These are phyloP conservation scores for Synergus umbraculus DNA, from an alignment of 2,888 invertebrate species.

Conservation along the genomic window DNA sequence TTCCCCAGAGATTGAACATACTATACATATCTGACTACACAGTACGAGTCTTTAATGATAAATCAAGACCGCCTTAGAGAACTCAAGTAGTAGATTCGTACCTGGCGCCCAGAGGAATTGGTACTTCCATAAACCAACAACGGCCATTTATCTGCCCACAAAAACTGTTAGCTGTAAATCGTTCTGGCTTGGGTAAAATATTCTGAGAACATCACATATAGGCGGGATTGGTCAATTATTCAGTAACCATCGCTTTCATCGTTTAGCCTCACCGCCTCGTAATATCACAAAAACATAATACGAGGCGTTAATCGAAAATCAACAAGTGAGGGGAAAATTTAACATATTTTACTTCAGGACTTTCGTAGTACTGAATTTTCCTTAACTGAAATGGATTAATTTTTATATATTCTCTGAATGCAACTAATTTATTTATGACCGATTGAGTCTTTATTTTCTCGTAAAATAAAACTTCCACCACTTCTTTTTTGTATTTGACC, in stretches of 20 bases:
- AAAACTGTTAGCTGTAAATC: conserved; percentile 37
- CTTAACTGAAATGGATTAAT: no score
- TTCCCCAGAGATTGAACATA: conserved; percentile 52
- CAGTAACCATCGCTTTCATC: not conserved
- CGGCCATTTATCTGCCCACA: conserved; percentile 33
- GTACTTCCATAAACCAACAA: conserved; percentile 37
- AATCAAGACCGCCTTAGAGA: conserved; percentile 39
- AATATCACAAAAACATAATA: not conserved
- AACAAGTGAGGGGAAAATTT: no score
- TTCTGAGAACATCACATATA: conserved; percentile 27
- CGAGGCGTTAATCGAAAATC: not conserved
- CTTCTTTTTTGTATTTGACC: not conserved
- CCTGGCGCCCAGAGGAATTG: conserved; percentile 38
- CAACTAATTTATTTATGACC: not conserved
- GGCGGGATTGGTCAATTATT: conserved; percentile 21
- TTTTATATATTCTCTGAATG: not conserved
- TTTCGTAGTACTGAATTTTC: no score
- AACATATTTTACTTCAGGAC: no score
- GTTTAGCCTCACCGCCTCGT: not conserved
- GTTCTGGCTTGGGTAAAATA: conserved; percentile 27
- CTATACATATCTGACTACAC: conserved; percentile 38
- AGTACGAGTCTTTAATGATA: conserved; percentile 41
- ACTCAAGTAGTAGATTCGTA: conserved; percentile 28
- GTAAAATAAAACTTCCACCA: not conserved
- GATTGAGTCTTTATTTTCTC: not conserved